phyloP scores from a whole-genome alignment of 2,888 invertebrate species.

The Sarcophaga subvicina region DNA sequence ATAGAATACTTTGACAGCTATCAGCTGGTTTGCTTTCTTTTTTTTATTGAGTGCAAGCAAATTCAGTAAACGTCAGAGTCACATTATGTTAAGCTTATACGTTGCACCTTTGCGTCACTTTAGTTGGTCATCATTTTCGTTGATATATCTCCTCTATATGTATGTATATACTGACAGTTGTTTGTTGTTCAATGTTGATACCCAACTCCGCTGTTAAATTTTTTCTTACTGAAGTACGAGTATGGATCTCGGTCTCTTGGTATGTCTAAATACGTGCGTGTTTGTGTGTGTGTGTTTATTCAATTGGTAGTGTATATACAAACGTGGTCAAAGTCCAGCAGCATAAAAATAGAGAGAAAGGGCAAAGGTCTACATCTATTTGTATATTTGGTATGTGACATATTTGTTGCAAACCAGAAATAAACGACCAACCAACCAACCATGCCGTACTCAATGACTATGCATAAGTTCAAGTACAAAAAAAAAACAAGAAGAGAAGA shows the following conservation, averaged over 20 bases:
- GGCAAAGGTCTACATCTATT: constrained; percentile 34
- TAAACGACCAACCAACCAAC: constrained; percentile 60
- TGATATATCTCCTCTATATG: no score
- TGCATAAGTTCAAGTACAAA: background rate
- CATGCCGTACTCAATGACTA: constrained; percentile 51
- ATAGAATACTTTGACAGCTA: no score
- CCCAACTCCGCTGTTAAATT: constrained; percentile 24
- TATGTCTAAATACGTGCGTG: background rate
- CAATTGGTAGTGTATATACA: constrained; percentile 17
- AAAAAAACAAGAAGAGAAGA: background rate
- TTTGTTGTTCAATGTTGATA: constrained; percentile 12
- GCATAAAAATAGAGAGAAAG: background rate
- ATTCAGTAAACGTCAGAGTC: no score
- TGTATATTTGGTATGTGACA: constrained; percentile 71
- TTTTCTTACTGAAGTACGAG: background rate
- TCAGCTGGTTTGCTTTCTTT: no score
- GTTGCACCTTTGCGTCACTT: no score
- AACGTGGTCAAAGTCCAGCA: constrained; percentile 42
- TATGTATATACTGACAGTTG: background rate
- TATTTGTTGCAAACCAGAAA: constrained; percentile 72
- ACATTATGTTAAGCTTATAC: no score
- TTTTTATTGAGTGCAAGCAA: no score
- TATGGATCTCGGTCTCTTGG: background rate
- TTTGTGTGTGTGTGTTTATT: background rate
- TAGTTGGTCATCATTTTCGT: background rate